Percentiles rank a stretch among this genome's conserved stretches.
Conservation (phyloP, 1,140 invertebrate species). For the Pseudobourletiella spinata region DNA sequence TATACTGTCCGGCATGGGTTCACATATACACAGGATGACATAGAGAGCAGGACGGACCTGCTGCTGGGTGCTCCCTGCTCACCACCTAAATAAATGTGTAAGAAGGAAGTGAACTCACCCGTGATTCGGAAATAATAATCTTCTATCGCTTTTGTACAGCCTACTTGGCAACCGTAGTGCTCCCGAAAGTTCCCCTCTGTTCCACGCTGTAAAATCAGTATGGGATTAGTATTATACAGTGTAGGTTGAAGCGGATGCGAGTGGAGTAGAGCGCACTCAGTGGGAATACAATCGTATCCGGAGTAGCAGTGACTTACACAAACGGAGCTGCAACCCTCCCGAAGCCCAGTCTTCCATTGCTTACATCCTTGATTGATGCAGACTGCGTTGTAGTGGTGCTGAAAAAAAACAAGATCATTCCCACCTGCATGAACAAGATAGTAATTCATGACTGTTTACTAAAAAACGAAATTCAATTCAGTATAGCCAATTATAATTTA, state of each 20-base stretch:
- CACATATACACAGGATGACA: too few relatives aligned
- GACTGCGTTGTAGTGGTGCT: conserved; percentile 17
- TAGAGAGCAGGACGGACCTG: too few relatives aligned
- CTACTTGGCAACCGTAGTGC: conserved; percentile 29
- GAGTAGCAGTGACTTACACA: conserved; percentile 24
- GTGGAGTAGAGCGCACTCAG: not conserved
- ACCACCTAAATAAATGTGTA: too few relatives aligned
- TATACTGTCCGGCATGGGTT: too few relatives aligned
- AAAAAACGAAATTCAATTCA: too few relatives aligned
- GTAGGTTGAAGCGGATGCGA: not conserved
- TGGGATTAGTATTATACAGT: not conserved
- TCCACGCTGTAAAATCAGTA: conserved; percentile 12
- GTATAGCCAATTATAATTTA: too few relatives aligned
- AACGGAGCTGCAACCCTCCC: conserved; percentile 15
- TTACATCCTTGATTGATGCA: conserved; percentile 29
- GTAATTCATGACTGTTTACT: too few relatives aligned
- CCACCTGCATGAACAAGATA: too few relatives aligned
- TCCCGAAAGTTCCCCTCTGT: conserved; percentile 25
- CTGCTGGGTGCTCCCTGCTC: too few relatives aligned
- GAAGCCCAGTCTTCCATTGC: conserved; percentile 28
- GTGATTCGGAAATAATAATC: not conserved
- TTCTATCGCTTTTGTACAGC: conserved; percentile 30
- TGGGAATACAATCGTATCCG: not conserved
- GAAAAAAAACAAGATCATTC: too few relatives aligned
- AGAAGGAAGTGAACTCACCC: too few relatives aligned